Conservation (phyloP, 2,888 invertebrate species). For the Gerris lacustris region DNA sequence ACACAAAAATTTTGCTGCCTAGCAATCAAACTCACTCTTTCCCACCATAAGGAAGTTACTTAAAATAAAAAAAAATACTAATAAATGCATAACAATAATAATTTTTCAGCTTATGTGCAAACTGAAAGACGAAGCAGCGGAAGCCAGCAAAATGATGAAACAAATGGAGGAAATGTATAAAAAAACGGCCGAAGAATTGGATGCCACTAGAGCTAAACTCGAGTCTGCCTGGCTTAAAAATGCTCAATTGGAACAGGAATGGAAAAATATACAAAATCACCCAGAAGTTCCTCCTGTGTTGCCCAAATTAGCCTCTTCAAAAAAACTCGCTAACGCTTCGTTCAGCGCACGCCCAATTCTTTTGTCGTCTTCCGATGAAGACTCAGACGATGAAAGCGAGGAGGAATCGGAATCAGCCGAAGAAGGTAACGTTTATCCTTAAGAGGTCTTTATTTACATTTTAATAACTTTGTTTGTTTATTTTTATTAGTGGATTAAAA, state of each 20-base stretch:
- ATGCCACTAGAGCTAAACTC: conserved; percentile 58
- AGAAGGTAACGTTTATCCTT: conserved; percentile 13
- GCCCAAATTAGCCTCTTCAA: conserved; percentile 32
- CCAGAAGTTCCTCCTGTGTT: conserved; percentile 25
- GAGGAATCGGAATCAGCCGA: conserved; percentile 26
- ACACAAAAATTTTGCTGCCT: too few relatives aligned
- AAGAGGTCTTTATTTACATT: too few relatives aligned
- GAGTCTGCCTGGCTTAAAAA: conserved; percentile 71
- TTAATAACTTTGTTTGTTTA: too few relatives aligned
- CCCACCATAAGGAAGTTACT: too few relatives aligned
- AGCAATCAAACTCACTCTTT: too few relatives aligned
- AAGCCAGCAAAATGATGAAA: conserved; percentile 64
- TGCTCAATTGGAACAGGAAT: conserved; percentile 60
- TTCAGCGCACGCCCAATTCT: conserved; percentile 24
- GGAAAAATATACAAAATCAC: conserved; percentile 39
- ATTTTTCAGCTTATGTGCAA: conserved; percentile 31
- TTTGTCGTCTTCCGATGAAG: conserved; percentile 23
- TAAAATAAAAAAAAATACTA: too few relatives aligned
- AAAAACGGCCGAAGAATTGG: conserved; percentile 60
- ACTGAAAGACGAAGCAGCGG: conserved; percentile 61
- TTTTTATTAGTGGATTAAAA: too few relatives aligned
- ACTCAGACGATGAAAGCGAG: conserved; percentile 26
- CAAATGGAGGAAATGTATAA: conserved; percentile 69
- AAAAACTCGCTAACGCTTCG: conserved; percentile 29
- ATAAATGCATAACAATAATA: not conserved